Conservation (phyloP, 2,113 vertebrate genomes). For the Poicephalus gulielmi region DNA sequence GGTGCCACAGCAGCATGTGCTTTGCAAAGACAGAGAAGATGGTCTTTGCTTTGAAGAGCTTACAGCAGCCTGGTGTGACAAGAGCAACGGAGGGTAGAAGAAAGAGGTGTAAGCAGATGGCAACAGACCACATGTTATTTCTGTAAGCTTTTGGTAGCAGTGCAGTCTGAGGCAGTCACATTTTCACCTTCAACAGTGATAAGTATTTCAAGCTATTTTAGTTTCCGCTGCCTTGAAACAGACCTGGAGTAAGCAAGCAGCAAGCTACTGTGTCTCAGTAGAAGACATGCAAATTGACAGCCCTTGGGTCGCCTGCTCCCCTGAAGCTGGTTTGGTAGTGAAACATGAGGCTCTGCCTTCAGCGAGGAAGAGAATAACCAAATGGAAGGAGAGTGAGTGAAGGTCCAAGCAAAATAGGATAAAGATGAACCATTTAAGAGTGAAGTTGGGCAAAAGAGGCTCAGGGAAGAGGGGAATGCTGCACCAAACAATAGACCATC, state of each 20-base stretch:
- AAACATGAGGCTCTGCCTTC: background rate
- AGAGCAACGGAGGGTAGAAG: background rate
- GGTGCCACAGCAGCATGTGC: background rate
- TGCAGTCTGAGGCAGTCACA: slow-evolving; percentile 41
- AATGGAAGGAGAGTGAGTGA: background rate
- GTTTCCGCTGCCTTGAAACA: slow-evolving; percentile 22
- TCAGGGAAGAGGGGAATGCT: background rate
- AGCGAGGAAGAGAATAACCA: background rate
- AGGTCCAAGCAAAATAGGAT: background rate
- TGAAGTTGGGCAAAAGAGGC: background rate
- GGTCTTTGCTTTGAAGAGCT: slow-evolving; percentile 18
- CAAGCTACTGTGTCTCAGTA: background rate
- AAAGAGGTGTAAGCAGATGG: slow-evolving; percentile 62
- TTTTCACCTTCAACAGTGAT: slow-evolving; percentile 2
- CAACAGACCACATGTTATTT: slow-evolving; percentile 43
- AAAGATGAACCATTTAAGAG: background rate
- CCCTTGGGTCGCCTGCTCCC: background rate
- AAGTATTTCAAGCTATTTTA: slow-evolving; percentile 39
- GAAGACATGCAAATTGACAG: background rate
- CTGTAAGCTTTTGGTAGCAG: background rate
- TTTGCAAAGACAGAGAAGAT: background rate
- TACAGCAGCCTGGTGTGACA: slow-evolving; percentile 28
- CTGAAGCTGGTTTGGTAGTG: background rate
- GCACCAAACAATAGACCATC: background rate
- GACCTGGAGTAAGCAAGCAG: background rate